These are phyloP conservation scores for Melanotaenia maccullochi DNA, from an alignment of 2,797 vertebrate species.

Conservation along the genomic window DNA sequence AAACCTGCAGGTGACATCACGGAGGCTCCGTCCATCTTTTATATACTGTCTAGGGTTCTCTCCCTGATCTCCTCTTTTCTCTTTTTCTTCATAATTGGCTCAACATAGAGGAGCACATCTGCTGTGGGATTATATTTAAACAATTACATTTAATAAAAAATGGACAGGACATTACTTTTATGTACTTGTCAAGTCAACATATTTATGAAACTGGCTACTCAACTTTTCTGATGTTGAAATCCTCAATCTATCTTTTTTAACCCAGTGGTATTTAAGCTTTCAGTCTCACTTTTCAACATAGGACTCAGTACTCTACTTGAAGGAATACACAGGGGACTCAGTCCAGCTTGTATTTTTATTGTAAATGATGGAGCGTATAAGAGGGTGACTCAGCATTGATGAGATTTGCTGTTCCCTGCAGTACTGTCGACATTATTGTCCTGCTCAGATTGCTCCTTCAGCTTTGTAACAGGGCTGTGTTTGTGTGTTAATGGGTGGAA, in stretches of 20 bases:
- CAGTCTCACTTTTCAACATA: background rate
- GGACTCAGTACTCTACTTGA: background rate
- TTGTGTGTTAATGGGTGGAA: background rate
- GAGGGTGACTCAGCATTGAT: constrained; percentile 46
- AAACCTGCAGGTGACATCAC: no score
- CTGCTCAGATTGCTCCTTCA: constrained; percentile 8
- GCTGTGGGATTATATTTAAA: background rate
- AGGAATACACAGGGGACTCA: background rate
- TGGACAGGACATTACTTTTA: no score
- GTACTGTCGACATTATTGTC: constrained; percentile 25
- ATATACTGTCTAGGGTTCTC: no score
- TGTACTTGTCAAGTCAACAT: no score
- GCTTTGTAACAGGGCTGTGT: constrained; percentile 11
- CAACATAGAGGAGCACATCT: constrained; percentile 21
- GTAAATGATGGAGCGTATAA: background rate
- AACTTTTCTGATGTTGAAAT: background rate
- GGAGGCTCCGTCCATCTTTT: no score
- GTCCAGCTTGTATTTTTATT: constrained; percentile 10
- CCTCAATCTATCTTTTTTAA: background rate
- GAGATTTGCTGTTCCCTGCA: constrained; percentile 32
- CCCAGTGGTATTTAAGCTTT: background rate
- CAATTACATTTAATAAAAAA: no score
- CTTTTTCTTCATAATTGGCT: constrained; percentile 26
- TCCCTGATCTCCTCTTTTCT: no score
- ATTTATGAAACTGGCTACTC: background rate